These are phyloP conservation scores for Apogon talboti DNA, from an alignment of 2,797 vertebrate species.

Conservation along the genomic window DNA sequence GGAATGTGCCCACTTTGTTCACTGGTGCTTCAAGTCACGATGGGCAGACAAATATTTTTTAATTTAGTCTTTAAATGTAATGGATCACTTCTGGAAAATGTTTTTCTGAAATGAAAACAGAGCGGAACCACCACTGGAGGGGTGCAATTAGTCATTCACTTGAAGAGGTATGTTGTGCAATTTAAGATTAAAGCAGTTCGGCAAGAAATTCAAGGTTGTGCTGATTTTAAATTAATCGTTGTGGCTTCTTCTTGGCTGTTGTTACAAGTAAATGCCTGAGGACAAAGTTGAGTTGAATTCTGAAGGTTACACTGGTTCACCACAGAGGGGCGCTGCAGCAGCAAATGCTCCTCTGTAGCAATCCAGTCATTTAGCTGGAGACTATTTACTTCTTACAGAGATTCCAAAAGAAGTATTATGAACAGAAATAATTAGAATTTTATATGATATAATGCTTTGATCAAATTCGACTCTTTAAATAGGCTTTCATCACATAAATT, in stretches of 20 bases:
- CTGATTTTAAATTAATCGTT: not conserved
- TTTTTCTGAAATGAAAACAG: not conserved
- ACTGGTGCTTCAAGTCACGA: not conserved
- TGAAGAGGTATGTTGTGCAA: not conserved
- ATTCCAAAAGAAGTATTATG: too few species aligned
- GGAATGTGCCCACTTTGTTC: not conserved
- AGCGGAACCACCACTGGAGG: not conserved
- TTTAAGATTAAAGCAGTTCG: not conserved
- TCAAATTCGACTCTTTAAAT: too few species aligned
- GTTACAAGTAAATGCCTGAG: not conserved
- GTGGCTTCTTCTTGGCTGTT: not conserved
- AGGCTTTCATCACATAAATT: too few species aligned
- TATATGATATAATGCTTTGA: too few species aligned
- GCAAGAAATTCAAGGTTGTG: not conserved
- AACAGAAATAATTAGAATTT: too few species aligned
- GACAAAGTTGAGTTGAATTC: not conserved
- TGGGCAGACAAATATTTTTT: not conserved
- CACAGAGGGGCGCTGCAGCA: constrained; percentile 54
- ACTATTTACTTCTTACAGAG: too few species aligned
- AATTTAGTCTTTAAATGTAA: not conserved
- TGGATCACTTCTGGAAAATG: not conserved
- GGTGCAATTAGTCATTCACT: not conserved
- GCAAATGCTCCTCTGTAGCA: not conserved
- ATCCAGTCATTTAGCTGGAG: too few species aligned
- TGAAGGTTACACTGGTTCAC: constrained; percentile 6